A percentile compares a stretch with the other conserved stretches of the same genome.
Evolutionary conservation across 2,888 invertebrate species (phyloP).

Genomic region (Dermolepida albohirtum): DNA sequence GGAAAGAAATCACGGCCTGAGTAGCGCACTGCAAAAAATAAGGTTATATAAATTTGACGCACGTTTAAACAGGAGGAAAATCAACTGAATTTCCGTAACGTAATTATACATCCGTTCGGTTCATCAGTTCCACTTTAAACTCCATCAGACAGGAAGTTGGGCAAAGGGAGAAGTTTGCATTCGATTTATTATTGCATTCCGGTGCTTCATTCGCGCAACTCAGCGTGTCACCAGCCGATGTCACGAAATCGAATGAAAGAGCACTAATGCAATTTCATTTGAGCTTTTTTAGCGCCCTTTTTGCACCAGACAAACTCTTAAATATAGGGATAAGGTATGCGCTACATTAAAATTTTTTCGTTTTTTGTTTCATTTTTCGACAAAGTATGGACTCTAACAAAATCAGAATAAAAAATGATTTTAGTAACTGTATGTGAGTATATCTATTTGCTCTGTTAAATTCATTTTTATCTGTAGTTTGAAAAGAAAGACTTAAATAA

Average conservation of each 20-base stretch:
- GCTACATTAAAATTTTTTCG: too few species aligned
- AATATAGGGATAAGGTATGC: neutral
- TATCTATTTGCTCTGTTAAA: too few species aligned
- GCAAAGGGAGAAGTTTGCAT: conserved; percentile 46
- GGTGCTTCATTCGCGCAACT: conserved; percentile 36
- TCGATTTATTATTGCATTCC: conserved; percentile 48
- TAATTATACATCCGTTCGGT: conserved; percentile 48
- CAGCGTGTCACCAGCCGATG: conserved; percentile 37
- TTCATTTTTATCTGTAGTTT: too few species aligned
- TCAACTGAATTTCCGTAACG: conserved; percentile 48
- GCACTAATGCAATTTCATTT: conserved; percentile 35
- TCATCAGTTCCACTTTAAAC: conserved; percentile 50
- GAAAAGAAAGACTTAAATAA: too few species aligned
- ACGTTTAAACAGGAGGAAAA: conserved; percentile 48
- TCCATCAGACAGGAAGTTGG: conserved; percentile 47
- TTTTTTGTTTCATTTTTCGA: too few species aligned
- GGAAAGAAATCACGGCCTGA: neutral
- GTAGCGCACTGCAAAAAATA: conserved; percentile 2
- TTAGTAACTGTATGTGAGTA: too few species aligned
- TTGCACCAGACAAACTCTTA: conserved; percentile 18
- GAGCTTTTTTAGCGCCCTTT: conserved; percentile 14
- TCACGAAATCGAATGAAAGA: conserved; percentile 30
- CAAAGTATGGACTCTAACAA: too few species aligned
- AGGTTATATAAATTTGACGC: conserved; percentile 46
- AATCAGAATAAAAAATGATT: too few species aligned